These are phyloP conservation scores for Pheosia tremula DNA, from an alignment of 2,888 invertebrate species.

Conservation along the genomic window DNA sequence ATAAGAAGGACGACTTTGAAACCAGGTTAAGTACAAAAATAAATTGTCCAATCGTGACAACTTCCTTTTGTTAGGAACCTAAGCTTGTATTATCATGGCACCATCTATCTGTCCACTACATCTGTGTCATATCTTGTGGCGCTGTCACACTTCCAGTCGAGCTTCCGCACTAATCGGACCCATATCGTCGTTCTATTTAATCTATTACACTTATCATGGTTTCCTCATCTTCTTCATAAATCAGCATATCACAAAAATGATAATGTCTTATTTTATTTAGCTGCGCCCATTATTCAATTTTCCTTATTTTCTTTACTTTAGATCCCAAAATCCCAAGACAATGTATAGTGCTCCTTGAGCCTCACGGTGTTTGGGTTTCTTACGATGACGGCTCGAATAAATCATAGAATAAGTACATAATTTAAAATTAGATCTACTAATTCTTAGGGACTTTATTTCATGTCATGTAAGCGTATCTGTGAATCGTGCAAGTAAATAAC, in stretches of 20 bases:
- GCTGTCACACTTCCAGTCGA: background rate
- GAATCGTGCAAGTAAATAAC: no score
- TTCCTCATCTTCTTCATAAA: background rate
- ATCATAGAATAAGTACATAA: no score
- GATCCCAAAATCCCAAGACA: background rate
- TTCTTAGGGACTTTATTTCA: no score
- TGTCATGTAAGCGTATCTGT: no score
- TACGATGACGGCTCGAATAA: background rate
- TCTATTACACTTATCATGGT: background rate
- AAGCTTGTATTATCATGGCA: no score
- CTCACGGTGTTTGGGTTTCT: background rate
- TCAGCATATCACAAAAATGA: background rate
- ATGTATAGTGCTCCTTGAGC: background rate
- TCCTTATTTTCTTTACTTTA: background rate
- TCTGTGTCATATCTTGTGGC: background rate
- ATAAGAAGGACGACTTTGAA: no score
- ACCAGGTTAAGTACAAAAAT: no score
- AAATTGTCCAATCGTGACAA: no score
- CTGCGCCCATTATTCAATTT: background rate
- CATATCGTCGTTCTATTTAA: background rate
- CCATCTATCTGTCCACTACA: background rate
- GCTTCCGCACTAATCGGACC: background rate
- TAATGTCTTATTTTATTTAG: background rate
- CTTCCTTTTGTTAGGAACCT: no score
- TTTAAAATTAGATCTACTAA: no score